A percentile compares a stretch with the other conserved stretches of the same genome.
phyloP scores from a whole-genome alignment of 1,140 invertebrate genomes.

The Orchesella cincta region DNA sequence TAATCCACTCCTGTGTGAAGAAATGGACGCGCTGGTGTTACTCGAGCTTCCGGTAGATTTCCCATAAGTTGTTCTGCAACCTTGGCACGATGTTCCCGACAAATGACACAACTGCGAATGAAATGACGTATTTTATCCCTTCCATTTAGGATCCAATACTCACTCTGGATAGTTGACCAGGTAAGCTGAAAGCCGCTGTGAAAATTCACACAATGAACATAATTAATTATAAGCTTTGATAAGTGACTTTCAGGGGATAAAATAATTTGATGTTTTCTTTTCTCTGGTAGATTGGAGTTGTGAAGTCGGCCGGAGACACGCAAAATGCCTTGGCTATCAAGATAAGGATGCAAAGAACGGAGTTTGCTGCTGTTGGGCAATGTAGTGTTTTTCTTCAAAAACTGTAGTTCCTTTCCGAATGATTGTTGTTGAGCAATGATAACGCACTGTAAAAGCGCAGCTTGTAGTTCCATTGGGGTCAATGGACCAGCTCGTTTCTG shows the following conservation, averaged over 20 bases:
- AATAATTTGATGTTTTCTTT: not conserved
- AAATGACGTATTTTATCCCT: not conserved
- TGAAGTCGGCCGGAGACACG: not conserved
- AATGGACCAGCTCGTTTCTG: not conserved
- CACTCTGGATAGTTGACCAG: not conserved
- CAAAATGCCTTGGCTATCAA: not conserved
- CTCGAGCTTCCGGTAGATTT: conserved; percentile 51
- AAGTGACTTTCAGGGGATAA: not conserved
- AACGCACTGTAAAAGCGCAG: no score
- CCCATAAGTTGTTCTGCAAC: conserved; percentile 51
- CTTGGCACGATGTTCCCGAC: conserved; percentile 17
- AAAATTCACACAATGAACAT: not conserved
- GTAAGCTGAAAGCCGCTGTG: not conserved
- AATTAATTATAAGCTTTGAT: not conserved
- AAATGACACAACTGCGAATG: not conserved
- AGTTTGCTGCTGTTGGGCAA: not conserved
- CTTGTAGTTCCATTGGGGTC: conserved; percentile 41
- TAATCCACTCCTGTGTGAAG: conserved; percentile 52
- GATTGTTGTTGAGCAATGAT: conserved; percentile 3
- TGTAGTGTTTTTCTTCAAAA: not conserved
- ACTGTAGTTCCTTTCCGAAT: not conserved
- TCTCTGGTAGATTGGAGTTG: not conserved
- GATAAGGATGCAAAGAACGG: not conserved
- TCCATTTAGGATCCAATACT: conserved; percentile 16
- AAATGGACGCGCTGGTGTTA: conserved; percentile 52